A percentile compares a stretch with the other conserved stretches of the same genome.
These are phyloP conservation scores for Drosophila nigrodunni DNA, from an alignment of 1,140 invertebrate species.

Conservation along the genomic window DNA sequence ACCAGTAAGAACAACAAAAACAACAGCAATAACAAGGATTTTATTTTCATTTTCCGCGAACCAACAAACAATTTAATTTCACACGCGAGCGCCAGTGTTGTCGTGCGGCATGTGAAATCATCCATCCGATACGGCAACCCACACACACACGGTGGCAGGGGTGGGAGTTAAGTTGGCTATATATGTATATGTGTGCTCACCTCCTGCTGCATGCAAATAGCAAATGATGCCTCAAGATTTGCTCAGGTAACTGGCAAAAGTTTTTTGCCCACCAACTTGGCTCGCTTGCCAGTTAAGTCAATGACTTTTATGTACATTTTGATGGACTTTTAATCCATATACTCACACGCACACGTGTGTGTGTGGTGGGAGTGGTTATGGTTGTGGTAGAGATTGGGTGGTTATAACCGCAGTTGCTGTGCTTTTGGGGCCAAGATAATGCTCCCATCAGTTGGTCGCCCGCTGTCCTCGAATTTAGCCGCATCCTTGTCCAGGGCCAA, in stretches of 20 bases:
- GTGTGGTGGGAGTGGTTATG: conserved; percentile 12
- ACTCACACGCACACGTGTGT: conserved; percentile 8
- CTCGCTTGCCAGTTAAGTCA: conserved; percentile 68
- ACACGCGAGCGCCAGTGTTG: conserved; percentile 79
- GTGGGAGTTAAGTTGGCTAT: neutral
- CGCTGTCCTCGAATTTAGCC: conserved; percentile 7
- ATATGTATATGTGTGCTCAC: conserved; percentile 1
- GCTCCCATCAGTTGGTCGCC: conserved; percentile 31
- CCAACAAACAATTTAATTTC: conserved; percentile 82
- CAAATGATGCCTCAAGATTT: conserved; percentile 67
- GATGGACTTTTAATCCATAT: conserved; percentile 81
- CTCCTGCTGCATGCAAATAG: conserved; percentile 48
- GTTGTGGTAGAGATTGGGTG: neutral
- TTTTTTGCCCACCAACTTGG: conserved; percentile 30
- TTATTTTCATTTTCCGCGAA: conserved; percentile 80
- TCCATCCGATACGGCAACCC: conserved; percentile 54
- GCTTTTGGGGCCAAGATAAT: conserved; percentile 46
- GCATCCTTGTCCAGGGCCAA: neutral
- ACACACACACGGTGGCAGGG: neutral
- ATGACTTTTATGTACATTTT: conserved; percentile 83
- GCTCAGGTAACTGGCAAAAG: conserved; percentile 57
- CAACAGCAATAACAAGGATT: conserved; percentile 45
- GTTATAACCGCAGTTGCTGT: conserved; percentile 59
- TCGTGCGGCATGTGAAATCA: conserved; percentile 77
- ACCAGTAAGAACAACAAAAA: conserved; percentile 5